Conservation (phyloP, 2,797 vertebrate genomes). For the Crypturellus tataupa region DNA sequence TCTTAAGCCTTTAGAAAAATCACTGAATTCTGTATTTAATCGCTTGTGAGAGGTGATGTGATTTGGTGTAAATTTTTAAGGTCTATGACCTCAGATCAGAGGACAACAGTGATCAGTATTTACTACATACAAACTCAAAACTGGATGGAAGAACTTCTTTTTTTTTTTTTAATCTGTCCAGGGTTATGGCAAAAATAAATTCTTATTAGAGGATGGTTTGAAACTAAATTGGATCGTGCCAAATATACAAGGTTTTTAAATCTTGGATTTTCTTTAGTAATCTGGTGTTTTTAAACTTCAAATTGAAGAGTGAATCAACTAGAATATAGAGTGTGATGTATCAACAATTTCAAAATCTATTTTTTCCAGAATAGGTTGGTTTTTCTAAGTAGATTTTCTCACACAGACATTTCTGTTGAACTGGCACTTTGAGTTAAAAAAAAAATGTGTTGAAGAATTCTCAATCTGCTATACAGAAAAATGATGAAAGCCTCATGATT, state of each 20-base stretch:
- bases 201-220: not conserved
- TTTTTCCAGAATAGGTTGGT: not conserved
- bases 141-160: not conserved
- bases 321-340: not conserved
- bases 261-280: not conserved
- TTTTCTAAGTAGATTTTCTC: not conserved
- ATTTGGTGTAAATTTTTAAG: not conserved
- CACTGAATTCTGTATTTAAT: not conserved
- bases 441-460: constrained; percentile 10
- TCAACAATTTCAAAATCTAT: not conserved
- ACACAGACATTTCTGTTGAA: constrained; percentile 20
- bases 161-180: not conserved
- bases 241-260: not conserved
- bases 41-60: not conserved
- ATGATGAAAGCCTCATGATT: not conserved
- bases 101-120: not conserved
- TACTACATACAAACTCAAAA: not conserved
- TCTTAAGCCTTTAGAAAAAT: not conserved
- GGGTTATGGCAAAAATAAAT: not conserved
- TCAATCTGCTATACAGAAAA: constrained; percentile 35
- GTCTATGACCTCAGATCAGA: not conserved
- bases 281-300: not conserved
- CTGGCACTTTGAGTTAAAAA: not conserved
- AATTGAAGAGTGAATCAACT: not conserved
- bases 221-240: not conserved